Percentiles rank a stretch among this genome's conserved stretches.
These are phyloP conservation scores for Ormyrus rosae DNA, from an alignment of 2,888 invertebrate species.

Conservation along the genomic window DNA sequence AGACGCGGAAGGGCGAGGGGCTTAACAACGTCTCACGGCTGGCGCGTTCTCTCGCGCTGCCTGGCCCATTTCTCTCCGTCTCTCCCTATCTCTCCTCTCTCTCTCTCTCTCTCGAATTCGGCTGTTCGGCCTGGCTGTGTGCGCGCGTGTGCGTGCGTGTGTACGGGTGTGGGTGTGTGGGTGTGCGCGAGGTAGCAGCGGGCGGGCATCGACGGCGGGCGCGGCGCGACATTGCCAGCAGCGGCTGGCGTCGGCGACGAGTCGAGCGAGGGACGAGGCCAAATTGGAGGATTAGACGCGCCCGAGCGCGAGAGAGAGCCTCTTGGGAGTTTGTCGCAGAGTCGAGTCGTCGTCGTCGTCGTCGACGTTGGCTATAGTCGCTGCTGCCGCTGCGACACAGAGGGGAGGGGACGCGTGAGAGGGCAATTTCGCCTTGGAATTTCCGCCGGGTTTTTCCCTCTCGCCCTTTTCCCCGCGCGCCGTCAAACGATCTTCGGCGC, in stretches of 20 bases:
- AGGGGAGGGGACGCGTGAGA: slow-evolving; percentile 9
- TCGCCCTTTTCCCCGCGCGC: slow-evolving; percentile 21
- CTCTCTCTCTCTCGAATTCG: slow-evolving; percentile 48
- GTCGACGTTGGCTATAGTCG: slow-evolving; percentile 11
- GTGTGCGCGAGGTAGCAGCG: slow-evolving; percentile 12
- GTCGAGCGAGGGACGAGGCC: slow-evolving; percentile 49
- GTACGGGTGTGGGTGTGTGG: slow-evolving; percentile 39
- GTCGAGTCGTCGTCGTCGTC: background rate
- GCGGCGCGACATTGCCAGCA: slow-evolving; percentile 34
- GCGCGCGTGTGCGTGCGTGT: slow-evolving; percentile 13
- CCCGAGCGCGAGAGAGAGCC: slow-evolving; percentile 53
- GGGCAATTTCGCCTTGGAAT: slow-evolving; percentile 55
- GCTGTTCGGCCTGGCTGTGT: background rate
- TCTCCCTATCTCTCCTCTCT: slow-evolving; percentile 12
- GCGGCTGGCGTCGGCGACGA: slow-evolving; percentile 38
- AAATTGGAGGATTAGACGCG: slow-evolving; percentile 59
- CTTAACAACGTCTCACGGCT: slow-evolving; percentile 51
- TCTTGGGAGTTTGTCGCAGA: slow-evolving; percentile 54
- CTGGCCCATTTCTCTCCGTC: slow-evolving; percentile 37
- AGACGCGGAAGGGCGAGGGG: slow-evolving; percentile 28
- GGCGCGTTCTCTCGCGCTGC: slow-evolving; percentile 19
- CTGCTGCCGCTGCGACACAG: slow-evolving; percentile 15
- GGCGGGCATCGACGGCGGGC: slow-evolving; percentile 35
- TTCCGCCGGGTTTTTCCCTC: slow-evolving; percentile 56
- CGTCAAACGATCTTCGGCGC: too few relatives aligned